Base-by-base conservation (phyloP, 1,140 invertebrate genomes). In the Marisa cornuarietis region DNA sequence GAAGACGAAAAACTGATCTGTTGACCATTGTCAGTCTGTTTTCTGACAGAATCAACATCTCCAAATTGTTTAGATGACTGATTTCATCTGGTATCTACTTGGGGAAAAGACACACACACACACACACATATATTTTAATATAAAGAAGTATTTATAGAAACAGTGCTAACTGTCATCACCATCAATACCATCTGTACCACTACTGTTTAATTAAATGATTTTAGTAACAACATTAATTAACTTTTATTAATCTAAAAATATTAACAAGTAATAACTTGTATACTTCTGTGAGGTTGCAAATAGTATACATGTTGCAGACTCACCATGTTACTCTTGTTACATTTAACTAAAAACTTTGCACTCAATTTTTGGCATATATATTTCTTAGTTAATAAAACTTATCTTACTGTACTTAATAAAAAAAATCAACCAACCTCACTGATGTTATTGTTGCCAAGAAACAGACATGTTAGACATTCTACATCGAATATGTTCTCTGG, bases 381-480 rank as follows among this genome's bases (percentile, higher is more conserved):
- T 63, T 63, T 63, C 62, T 63, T 20, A 18, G 7, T 63, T 63
- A 18, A 63, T 42, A 6, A 73, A 24, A 22, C 51, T n/a, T n/a
- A 73, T 42, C 24, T 16, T 16, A 72, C 9, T 16, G 71, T n/a
- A 42, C 2, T n/a, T 52, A 72, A 52, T 52, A 22, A 5, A 51
- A 1, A 51, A 72, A 4, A 42, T 49, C 1, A 24, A 63, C n/a
- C n/a, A 62, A 76, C 76, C 76, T 83, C 81, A 16, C 80, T 82
- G 22, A 90, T 78, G 16, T 83, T 74, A 76, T 90, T 90, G 78
- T 89, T 85, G 14, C 79, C 63, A 0, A 90, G 72, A 73, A 85
- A 82, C 5, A 90, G 82, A 26, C 84, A 83, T 65, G 83, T 85
- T 8, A 90, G 62, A 14, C 85, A 81, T 61, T 84, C 79, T 0